A percentile compares a stretch with the other conserved stretches of the same genome.
phyloP scores from a whole-genome alignment of 1,140 invertebrate species.

The Conus ventricosus region DNA sequence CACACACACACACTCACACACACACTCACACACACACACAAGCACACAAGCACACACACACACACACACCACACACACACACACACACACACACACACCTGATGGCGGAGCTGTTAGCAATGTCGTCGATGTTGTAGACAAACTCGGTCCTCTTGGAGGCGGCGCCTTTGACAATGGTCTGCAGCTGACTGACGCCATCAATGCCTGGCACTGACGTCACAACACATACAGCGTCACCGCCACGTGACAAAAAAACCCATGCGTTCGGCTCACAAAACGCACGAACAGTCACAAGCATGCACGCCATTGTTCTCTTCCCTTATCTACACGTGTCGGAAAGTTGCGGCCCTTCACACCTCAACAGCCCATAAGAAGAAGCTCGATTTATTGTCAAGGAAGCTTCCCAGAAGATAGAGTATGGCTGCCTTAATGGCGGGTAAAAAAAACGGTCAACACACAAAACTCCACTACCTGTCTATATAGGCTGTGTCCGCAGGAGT shows the following conservation, averaged over 20 bases:
- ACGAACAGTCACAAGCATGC: background rate
- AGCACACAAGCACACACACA: background rate
- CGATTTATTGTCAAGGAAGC: too few relatives aligned
- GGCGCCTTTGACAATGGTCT: conserved; percentile 14
- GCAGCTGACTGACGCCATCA: conserved; percentile 35
- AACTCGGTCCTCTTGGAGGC: conserved; percentile 57
- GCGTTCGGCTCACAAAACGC: background rate
- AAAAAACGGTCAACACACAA: too few relatives aligned
- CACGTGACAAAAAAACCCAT: background rate
- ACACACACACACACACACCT: conserved; percentile 3
- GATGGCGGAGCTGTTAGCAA: conserved; percentile 19
- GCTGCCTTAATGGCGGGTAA: too few relatives aligned
- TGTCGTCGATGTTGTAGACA: conserved; percentile 65
- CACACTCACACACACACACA: too few relatives aligned
- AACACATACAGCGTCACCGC: background rate
- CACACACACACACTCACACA: background rate
- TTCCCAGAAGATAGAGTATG: too few relatives aligned
- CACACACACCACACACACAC: background rate
- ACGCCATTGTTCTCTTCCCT: background rate
- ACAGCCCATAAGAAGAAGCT: too few relatives aligned
- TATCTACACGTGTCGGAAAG: too few relatives aligned
- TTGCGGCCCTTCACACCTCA: too few relatives aligned
- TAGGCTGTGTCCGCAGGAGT: too few relatives aligned
- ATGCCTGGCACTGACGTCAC: conserved; percentile 1
- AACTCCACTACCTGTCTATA: too few relatives aligned